These are phyloP conservation scores for Drosophila infuscata DNA, from an alignment of 2,888 invertebrate species.

Conservation along the genomic window DNA sequence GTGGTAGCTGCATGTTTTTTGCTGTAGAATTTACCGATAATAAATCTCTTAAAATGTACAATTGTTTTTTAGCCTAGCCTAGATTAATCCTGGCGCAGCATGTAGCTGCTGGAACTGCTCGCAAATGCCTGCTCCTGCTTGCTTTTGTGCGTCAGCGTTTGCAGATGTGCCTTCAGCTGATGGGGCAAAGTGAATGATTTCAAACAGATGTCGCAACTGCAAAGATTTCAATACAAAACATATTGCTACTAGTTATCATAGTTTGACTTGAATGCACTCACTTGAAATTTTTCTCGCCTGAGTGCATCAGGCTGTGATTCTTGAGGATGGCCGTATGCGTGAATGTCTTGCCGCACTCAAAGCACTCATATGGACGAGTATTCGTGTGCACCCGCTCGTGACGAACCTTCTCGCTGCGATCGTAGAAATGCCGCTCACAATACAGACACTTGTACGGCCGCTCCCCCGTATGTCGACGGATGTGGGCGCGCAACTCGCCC, in stretches of 20 bases:
- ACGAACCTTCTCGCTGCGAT: constrained; percentile 70
- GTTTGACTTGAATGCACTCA: constrained; percentile 13
- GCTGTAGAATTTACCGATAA: constrained; percentile 1
- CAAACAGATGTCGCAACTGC: constrained; percentile 78
- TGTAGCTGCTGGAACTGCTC: constrained; percentile 18
- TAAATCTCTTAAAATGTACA: neutral
- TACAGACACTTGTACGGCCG: constrained; percentile 82
- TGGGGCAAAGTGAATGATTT: constrained; percentile 82
- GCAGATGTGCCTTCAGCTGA: constrained; percentile 82
- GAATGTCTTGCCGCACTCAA: constrained; percentile 80
- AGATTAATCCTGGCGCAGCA: constrained; percentile 16
- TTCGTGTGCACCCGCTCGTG: constrained; percentile 82
- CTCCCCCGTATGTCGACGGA: constrained; percentile 84
- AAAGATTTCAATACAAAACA: neutral
- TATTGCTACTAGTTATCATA: neutral
- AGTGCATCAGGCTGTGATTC: constrained; percentile 74
- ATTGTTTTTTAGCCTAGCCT: constrained; percentile 2
- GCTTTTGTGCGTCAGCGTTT: constrained; percentile 80
- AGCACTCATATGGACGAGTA: constrained; percentile 80
- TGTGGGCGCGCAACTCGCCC: constrained; percentile 83
- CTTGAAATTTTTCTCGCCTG: constrained; percentile 72
- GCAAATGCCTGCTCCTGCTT: constrained; percentile 61
- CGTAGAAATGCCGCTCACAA: constrained; percentile 77
- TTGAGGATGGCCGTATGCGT: constrained; percentile 82
- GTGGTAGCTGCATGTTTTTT: constrained; percentile 28